Evolutionary conservation across 2,113 vertebrate genomes (phyloP).

Genomic region (Caranx ignobilis): DNA sequence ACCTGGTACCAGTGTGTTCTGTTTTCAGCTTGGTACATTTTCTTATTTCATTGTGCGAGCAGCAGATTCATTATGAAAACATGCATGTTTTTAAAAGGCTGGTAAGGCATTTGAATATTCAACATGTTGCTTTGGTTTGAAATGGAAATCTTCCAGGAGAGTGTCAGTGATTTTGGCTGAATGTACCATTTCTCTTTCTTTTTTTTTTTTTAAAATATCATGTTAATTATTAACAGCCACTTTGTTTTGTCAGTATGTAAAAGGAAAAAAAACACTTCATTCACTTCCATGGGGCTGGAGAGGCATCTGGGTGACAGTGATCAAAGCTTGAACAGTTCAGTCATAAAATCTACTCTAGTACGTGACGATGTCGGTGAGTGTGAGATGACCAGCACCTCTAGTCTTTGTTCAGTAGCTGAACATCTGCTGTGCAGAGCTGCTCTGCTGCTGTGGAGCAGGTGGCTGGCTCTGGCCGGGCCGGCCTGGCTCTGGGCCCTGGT

Average conservation of each 20-base stretch:
- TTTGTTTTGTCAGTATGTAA: constrained; percentile 30
- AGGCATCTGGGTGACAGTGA: constrained; percentile 71
- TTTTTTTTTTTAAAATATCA: background rate
- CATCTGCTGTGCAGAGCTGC: constrained; percentile 88
- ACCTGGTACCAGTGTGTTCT: background rate
- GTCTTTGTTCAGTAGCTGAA: constrained; percentile 89
- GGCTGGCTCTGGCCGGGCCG: constrained; percentile 71
- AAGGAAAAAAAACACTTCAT: constrained; percentile 7
- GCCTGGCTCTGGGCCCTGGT: constrained; percentile 73
- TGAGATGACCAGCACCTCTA: constrained; percentile 66
- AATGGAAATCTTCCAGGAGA: constrained; percentile 48
- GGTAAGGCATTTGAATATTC: constrained; percentile 60
- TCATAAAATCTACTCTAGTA: constrained; percentile 43
- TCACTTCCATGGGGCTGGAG: constrained; percentile 40
- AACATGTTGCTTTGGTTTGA: constrained; percentile 74
- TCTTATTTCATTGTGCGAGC: constrained; percentile 6
- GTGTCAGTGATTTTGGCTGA: constrained; percentile 23
- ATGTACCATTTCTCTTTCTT: constrained; percentile 11
- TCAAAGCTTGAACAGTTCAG: constrained; percentile 35
- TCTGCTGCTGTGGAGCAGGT: constrained; percentile 68
- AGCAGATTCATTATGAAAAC: constrained; percentile 37
- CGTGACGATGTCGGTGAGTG: constrained; percentile 25
- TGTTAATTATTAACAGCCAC: constrained; percentile 19
- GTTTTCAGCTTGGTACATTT: background rate
- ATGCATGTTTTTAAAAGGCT: constrained; percentile 60